phyloP scores from a whole-genome alignment of 1,140 invertebrate genomes.

The Hycleus cichorii region DNA sequence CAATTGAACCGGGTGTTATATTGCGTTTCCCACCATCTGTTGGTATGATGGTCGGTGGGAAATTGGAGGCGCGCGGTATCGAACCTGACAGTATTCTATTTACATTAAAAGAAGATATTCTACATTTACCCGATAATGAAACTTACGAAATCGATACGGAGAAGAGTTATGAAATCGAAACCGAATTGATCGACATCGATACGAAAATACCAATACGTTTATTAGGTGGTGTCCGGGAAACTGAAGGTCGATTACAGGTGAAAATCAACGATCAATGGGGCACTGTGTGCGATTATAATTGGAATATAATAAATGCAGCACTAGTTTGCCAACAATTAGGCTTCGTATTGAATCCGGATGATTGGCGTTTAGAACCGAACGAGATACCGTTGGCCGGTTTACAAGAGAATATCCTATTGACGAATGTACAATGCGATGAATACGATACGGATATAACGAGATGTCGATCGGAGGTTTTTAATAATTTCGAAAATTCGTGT shows the following conservation, averaged over 20 bases:
- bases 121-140: constrained; percentile 54
- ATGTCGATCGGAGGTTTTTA: constrained; percentile 68
- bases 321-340: constrained; percentile 94
- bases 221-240: constrained; percentile 62
- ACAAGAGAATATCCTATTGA: constrained; percentile 67
- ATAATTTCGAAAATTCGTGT: constrained; percentile 85
- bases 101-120: constrained; percentile 66
- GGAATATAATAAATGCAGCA: constrained; percentile 87
- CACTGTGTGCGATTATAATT: constrained; percentile 93
- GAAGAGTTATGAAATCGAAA: constrained; percentile 41
- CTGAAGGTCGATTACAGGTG: constrained; percentile 76
- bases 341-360: constrained; percentile 81
- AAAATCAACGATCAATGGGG: constrained; percentile 84
- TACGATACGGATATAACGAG: constrained; percentile 88
- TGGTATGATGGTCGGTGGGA: constrained; percentile 94
- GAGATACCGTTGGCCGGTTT: constrained; percentile 73
- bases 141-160: constrained; percentile 49
- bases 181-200: constrained; percentile 47
- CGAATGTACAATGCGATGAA: constrained; percentile 85
- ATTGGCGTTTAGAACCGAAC: constrained; percentile 77
- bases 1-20: constrained; percentile 78
- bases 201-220: constrained; percentile 61
- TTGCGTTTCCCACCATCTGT: constrained; percentile 82
- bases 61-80: constrained; percentile 73
- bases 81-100: constrained; percentile 69